Base-by-base conservation (phyloP, 2,113 vertebrate species). In the Eulacestoma nigropectus region DNA sequence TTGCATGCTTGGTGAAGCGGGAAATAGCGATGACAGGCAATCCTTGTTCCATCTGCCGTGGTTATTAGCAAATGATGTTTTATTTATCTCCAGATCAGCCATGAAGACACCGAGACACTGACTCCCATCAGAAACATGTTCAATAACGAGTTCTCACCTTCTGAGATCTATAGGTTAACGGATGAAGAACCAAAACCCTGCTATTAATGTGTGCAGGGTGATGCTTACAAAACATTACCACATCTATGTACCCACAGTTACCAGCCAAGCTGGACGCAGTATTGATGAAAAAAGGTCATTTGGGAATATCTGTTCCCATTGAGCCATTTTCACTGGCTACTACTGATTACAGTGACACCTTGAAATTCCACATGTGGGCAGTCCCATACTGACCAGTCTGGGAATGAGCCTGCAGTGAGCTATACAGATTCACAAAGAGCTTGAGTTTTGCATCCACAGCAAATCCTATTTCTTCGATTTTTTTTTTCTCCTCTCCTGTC, bases 21-120 rank as follows among this genome's bases (percentile, higher is more conserved):
- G 72, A 95, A 96, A 96, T 77, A 95, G 55, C 1, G 0, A 90
- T 90, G 92, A 95, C 83, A 96, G 83, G 74, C 83, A 95, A 95
- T 95, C 83, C 82, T 78, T 63, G 89, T 89, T 88, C 96, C 96
- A 95, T 95, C 96, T 97, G 95, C 89, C 27, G n/a, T 6, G 3
- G 64, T 95, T 96, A 93, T 93, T 96, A 97, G 93, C 60, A 92
- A 95, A 92, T 94, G 33, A 97, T 93, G 76, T 89, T 96, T 96
- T 96, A 96, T 96, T 97, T 96, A 95, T 95, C 91, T 95, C 75
- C 60, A 73, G 39, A 89, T 78, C 79, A 50, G 39, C 79, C 85
- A 75, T 17, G 60, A 93, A 90, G 89, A 73, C 7, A 16, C 47
- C 13, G 83, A 93, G 89, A 62, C 21, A 16, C 47, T 26, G 83